A percentile compares a stretch with the other conserved stretches of the same genome.
Conservation (phyloP, 2,113 vertebrate genomes). For the Dipodomys spectabilis region DNA sequence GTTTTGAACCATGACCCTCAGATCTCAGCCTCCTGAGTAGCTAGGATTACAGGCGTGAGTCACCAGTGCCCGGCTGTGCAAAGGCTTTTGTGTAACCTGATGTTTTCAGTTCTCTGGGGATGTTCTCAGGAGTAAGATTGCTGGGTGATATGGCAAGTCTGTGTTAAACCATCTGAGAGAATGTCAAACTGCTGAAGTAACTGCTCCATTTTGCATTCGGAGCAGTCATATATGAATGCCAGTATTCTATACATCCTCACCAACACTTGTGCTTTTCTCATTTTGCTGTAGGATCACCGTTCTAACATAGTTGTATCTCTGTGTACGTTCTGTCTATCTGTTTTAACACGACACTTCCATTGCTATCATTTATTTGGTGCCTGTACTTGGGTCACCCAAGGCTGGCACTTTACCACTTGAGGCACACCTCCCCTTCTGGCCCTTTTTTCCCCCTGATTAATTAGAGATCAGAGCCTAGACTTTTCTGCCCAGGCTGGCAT, state of each 20-base stretch:
- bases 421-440: too few species aligned
- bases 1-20: too few species aligned
- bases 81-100: background rate
- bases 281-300: background rate
- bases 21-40: too few species aligned
- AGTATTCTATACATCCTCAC: background rate
- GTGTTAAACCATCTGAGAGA: background rate
- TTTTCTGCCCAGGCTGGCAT: too few species aligned
- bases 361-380: too few species aligned
- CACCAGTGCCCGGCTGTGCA: background rate
- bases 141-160: background rate
- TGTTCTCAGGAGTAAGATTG: background rate
- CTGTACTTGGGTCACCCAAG: too few species aligned
- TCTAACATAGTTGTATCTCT: background rate
- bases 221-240: background rate
- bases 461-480: too few species aligned
- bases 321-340: background rate
- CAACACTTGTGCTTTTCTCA: background rate
- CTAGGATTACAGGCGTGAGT: too few species aligned
- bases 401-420: too few species aligned
- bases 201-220: slow-evolving; percentile 17
- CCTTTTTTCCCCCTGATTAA: too few species aligned
- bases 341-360: too few species aligned
- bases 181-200: background rate
- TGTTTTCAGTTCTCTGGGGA: background rate